Evolutionary conservation across 92 coral and sea anemone genomes (phyloP).

Genomic region (Bergia sp.): DNA sequence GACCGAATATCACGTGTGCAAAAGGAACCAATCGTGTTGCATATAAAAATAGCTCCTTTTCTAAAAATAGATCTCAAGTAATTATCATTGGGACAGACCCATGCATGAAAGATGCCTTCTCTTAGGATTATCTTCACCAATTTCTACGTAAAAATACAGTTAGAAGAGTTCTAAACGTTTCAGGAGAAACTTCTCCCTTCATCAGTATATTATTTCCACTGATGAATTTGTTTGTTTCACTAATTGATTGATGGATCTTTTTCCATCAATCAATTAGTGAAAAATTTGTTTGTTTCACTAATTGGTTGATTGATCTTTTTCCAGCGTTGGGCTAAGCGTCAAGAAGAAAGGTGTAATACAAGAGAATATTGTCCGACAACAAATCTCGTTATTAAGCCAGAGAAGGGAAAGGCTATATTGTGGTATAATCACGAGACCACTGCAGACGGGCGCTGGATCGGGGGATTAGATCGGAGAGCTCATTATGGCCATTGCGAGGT

Average conservation of each 20-base stretch:
- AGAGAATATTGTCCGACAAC: conserved; percentile 67
- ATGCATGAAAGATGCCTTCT: too few species aligned
- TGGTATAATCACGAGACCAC: conserved; percentile 83
- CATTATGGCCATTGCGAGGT: conserved; percentile 87
- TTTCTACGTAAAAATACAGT: too few species aligned
- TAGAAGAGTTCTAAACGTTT: too few species aligned
- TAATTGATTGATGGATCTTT: background rate
- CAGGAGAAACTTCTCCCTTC: too few species aligned
- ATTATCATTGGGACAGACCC: too few species aligned
- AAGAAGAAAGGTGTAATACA: conserved; percentile 65
- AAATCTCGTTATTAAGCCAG: conserved; percentile 73
- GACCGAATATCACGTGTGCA: too few species aligned
- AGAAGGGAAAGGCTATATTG: conserved; percentile 76
- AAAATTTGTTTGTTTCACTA: background rate
- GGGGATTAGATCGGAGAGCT: conserved; percentile 69
- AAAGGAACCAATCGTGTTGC: too few species aligned
- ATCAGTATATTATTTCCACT: too few species aligned
- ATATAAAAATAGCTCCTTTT: too few species aligned
- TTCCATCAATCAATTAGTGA: background rate
- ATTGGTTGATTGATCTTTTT: background rate
- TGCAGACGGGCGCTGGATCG: conserved; percentile 73
- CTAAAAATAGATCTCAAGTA: too few species aligned
- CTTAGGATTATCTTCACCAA: too few species aligned
- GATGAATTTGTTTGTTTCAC: background rate
- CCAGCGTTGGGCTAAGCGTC: conserved; percentile 76